These are phyloP conservation scores for Caloenas nicobarica DNA, from an alignment of 2,113 vertebrate genomes.

Conservation along the genomic window DNA sequence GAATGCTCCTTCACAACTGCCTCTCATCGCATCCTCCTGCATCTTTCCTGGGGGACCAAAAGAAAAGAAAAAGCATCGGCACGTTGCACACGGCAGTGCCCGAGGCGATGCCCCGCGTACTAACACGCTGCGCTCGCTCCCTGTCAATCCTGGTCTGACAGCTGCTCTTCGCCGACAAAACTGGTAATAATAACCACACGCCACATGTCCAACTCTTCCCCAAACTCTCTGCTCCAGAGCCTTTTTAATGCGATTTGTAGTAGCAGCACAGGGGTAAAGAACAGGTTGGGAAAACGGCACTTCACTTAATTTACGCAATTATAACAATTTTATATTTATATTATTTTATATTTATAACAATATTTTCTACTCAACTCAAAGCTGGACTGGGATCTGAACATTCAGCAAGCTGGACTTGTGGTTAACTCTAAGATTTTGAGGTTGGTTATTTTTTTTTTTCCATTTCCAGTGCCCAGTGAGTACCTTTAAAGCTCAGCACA, in stretches of 20 bases:
- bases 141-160: not conserved
- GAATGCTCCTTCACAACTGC: slow-evolving; percentile 48
- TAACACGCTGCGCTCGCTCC: not conserved
- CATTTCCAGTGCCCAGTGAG: not conserved
- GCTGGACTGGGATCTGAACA: not conserved
- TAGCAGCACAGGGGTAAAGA: not conserved
- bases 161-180: not conserved
- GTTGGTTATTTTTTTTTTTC: not conserved
- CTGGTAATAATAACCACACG: not conserved
- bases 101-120: not conserved
- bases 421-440: not conserved
- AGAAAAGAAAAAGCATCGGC: not conserved
- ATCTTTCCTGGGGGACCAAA: slow-evolving; percentile 33
- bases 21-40: slow-evolving; percentile 37
- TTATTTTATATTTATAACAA: not conserved
- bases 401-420: not conserved
- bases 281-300: not conserved
- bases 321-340: too few relatives aligned
- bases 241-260: not conserved
- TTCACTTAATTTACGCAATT: not conserved
- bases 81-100: not conserved
- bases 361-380: not conserved
- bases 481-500: not conserved
- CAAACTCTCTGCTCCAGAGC: slow-evolving; percentile 11
- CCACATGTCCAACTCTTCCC: not conserved